Conservation (phyloP, 2,113 vertebrate genomes). For the Dicrurus megarhynchus region DNA sequence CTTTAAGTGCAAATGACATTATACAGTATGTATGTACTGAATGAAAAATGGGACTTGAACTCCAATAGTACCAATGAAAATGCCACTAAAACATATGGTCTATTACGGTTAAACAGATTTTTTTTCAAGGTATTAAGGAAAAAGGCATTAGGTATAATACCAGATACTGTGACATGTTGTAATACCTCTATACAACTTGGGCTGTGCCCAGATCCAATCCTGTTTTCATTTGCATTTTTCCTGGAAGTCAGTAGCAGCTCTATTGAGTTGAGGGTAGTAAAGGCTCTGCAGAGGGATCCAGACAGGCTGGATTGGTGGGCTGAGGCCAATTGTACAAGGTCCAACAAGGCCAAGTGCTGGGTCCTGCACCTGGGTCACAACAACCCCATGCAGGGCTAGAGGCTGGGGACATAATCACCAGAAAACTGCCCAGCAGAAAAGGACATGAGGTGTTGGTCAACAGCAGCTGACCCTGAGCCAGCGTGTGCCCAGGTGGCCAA, state of each 20-base stretch:
- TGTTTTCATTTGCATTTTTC: neutral
- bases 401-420: neutral
- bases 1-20: neutral
- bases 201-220: neutral
- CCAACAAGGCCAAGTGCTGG: neutral
- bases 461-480: neutral
- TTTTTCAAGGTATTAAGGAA: neutral
- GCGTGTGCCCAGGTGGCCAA: accelerated
- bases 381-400: neutral
- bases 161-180: neutral
- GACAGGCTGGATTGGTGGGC: neutral
- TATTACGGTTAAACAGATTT: neutral
- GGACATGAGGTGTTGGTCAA: accelerated
- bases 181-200: neutral
- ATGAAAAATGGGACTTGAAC: neutral
- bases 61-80: conserved; percentile 2
- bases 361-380: neutral
- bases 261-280: too few relatives aligned
- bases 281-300: neutral
- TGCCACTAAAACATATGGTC: neutral
- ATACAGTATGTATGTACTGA: neutral
- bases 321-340: neutral
- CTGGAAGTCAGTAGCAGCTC: neutral
- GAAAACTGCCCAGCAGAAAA: neutral
- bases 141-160: neutral